Evolutionary conservation across 2,113 vertebrate species (phyloP), one percentile per base, ranked within the genome.

Genomic region (Grallaria varia): DNA sequence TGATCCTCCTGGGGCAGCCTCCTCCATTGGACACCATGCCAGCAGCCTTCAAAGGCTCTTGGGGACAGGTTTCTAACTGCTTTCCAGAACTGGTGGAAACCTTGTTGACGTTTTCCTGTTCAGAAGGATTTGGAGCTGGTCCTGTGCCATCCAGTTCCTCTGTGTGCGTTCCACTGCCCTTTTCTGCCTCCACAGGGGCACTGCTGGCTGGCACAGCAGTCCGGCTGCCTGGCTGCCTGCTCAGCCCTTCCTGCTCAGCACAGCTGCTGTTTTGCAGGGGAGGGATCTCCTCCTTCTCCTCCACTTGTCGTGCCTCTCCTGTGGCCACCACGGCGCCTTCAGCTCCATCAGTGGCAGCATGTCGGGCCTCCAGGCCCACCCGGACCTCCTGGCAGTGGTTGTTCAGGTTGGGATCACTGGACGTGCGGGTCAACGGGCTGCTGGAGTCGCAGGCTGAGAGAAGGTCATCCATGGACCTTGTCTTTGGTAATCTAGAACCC

Each of bases 341-440:
- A 2, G 96, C 55, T 13, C 93, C 91, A 67, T 98, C 98, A 3
- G 96, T 62, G 8, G 76, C 33, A 58, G 84, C 75, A 3, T 98
- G 95, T 35, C 98, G 77, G 19, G 98, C 94, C 74, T 99, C 99
- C 68, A 98, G 94, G 52, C 97, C 91, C 23, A 96, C 93, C 69
- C 98, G 98, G 67, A 97, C 98, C 39, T 99, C 99, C 96, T 98
- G 99, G 97, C 99, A 99, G 97, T 99, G 99, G 97, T 99, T 99
- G 87, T 99, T 99, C 90, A 99, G 98, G 97, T 99, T 99, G 23
- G 99, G 99, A 91, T 99, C 99, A n/a, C 99, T 99, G 42, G 99
- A 99, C 0, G 99, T 99, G 44, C 99, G 99, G 3, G 99, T 99
- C 90, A 99, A 97, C 1, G 99, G 97, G 69, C 98, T 97, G 81